These are phyloP conservation scores for Cephus sareptanus DNA, from an alignment of 2,888 invertebrate genomes.

Conservation along the genomic window DNA sequence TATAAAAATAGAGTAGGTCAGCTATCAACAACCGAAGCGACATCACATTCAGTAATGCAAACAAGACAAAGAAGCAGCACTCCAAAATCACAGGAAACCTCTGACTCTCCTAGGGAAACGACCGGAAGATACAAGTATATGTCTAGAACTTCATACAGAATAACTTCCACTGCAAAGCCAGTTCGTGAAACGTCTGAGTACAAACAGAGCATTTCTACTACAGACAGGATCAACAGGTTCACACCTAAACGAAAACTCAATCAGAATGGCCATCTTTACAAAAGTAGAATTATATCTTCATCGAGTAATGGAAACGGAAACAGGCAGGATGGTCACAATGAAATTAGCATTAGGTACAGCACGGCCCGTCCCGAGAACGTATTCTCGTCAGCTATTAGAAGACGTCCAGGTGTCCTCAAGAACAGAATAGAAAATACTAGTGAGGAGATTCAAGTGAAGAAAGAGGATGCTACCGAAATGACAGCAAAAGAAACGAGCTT, in stretches of 20 bases:
- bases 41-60: background rate
- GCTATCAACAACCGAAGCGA: constrained; percentile 28
- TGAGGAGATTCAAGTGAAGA: constrained; percentile 43
- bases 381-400: constrained; percentile 50
- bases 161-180: constrained; percentile 42
- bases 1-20: constrained; percentile 48
- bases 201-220: constrained; percentile 30
- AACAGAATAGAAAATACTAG: constrained; percentile 37
- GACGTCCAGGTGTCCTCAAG: constrained; percentile 46
- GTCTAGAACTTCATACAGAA: constrained; percentile 50
- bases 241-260: constrained; percentile 51
- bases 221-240: constrained; percentile 48
- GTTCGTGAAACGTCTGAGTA: constrained; percentile 23
- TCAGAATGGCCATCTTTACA: constrained; percentile 45
- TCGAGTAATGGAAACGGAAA: constrained; percentile 20
- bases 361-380: constrained; percentile 51
- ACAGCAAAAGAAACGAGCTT: constrained; percentile 68
- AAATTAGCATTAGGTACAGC: constrained; percentile 33
- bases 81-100: constrained; percentile 23
- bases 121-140: constrained; percentile 55
- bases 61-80: constrained; percentile 12
- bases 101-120: constrained; percentile 35
- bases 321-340: constrained; percentile 13
- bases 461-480: constrained; percentile 68
- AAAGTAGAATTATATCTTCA: constrained; percentile 46